A percentile compares a stretch with the other conserved stretches of the same genome.
phyloP scores from a whole-genome alignment of 2,113 vertebrate genomes.

The Pterocles orientalis region DNA sequence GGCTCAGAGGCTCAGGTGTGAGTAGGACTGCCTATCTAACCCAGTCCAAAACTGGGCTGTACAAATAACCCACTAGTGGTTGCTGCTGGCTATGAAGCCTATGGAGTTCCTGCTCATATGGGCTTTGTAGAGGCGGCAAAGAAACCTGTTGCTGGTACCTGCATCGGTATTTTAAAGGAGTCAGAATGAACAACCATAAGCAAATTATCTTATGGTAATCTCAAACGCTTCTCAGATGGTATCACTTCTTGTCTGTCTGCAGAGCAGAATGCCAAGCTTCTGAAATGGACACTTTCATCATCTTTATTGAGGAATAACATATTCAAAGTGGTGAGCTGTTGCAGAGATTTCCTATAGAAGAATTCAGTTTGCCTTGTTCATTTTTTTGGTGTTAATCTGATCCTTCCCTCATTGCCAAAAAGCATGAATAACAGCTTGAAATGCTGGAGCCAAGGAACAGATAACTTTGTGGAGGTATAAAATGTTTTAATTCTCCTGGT shows the following conservation, averaged over 20 bases:
- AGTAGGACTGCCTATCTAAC: background rate
- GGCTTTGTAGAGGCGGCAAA: background rate
- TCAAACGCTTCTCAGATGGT: accelerated
- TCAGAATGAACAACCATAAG: background rate
- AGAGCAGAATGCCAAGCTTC: background rate
- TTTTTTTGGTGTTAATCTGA: background rate
- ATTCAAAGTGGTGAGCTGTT: background rate
- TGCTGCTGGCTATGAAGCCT: background rate
- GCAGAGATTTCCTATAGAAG: background rate
- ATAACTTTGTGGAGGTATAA: conserved; percentile 1
- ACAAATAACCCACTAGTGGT: background rate
- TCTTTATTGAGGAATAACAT: background rate
- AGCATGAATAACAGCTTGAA: background rate
- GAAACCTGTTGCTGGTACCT: background rate
- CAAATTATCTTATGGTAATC: background rate
- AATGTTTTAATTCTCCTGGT: conserved; percentile 7
- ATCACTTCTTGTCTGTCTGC: background rate
- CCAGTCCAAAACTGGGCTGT: background rate
- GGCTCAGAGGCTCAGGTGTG: background rate
- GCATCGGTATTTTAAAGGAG: background rate
- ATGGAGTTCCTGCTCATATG: background rate
- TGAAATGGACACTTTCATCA: background rate
- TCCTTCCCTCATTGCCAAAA: background rate
- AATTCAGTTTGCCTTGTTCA: background rate
- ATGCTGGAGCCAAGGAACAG: background rate